Percentiles rank a stretch among this genome's conserved stretches.
Evolutionary conservation across 2,113 vertebrate genomes (phyloP).

Genomic region (Gnathonemus longibarbis): DNA sequence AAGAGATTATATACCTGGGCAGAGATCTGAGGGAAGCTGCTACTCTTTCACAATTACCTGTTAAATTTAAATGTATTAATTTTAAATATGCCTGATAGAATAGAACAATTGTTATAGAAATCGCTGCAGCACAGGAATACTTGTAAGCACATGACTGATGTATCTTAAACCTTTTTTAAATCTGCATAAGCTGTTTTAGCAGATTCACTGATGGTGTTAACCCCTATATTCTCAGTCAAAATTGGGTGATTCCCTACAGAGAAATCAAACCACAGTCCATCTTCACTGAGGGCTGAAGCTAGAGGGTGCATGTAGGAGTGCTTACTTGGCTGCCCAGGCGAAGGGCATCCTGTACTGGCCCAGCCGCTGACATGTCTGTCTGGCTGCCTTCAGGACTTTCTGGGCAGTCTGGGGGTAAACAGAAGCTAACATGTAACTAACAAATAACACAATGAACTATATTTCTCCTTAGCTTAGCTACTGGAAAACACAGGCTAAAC

Average conservation of each 20-base stretch:
- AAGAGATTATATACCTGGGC: neutral
- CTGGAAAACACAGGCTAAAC: neutral
- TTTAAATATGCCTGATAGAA: neutral
- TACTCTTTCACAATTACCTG: neutral
- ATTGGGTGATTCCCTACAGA: neutral
- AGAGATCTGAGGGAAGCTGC: neutral
- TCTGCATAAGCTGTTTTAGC: neutral
- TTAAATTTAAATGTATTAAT: neutral
- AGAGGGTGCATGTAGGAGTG: neutral
- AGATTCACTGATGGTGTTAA: neutral
- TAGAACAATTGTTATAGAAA: neutral
- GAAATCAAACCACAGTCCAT: neutral
- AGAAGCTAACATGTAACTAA: conserved; percentile 16
- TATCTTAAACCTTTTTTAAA: neutral
- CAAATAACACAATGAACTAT: neutral
- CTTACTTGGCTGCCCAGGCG: conserved; percentile 94
- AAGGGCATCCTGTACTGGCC: conserved; percentile 95
- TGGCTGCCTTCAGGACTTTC: conserved; percentile 89
- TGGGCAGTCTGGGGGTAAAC: conserved; percentile 74
- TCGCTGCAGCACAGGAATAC: neutral
- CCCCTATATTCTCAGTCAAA: neutral
- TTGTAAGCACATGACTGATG: neutral
- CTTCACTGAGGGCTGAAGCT: neutral
- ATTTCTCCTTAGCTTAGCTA: neutral
- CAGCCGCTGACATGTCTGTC: conserved; percentile 84